Evolutionary conservation across 1,140 invertebrate species (phyloP).

Genomic region (Lasioglossum baleicum): DNA sequence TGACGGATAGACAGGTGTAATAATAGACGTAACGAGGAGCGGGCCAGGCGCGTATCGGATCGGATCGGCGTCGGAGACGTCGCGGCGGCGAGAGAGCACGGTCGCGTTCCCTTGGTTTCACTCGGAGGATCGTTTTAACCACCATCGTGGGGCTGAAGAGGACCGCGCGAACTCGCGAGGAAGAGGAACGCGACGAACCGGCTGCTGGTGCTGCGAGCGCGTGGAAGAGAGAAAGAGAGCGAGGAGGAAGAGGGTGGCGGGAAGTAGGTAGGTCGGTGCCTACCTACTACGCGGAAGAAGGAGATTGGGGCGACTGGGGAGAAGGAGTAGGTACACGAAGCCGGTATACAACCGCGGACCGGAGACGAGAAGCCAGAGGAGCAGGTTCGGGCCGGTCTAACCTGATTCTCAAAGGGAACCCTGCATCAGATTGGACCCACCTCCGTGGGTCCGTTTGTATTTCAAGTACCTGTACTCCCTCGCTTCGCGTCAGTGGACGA

Average conservation of each 20-base stretch:
- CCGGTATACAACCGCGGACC: slow-evolving; percentile 71
- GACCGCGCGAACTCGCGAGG: too few relatives aligned
- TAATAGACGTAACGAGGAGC: slow-evolving; percentile 73
- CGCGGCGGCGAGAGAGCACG: too few relatives aligned
- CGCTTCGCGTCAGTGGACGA: slow-evolving; percentile 67
- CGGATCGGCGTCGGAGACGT: too few relatives aligned
- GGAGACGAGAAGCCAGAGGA: slow-evolving; percentile 74
- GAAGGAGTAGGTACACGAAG: slow-evolving; percentile 72
- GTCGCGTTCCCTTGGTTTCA: too few relatives aligned
- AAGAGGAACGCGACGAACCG: too few relatives aligned
- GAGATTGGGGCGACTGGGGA: slow-evolving; percentile 68
- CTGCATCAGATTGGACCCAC: slow-evolving; percentile 77
- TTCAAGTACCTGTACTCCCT: slow-evolving; percentile 78
- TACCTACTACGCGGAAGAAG: slow-evolving; percentile 75
- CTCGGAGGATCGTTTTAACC: too few relatives aligned
- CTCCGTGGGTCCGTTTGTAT: slow-evolving; percentile 76
- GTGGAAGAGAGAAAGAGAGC: neutral
- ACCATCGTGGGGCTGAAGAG: too few relatives aligned
- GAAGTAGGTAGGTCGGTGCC: slow-evolving; percentile 69
- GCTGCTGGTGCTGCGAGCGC: too few relatives aligned
- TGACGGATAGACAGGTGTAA: slow-evolving; percentile 74
- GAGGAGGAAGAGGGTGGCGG: slow-evolving; percentile 64
- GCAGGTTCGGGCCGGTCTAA: slow-evolving; percentile 81
- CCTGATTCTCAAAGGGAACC: slow-evolving; percentile 79
- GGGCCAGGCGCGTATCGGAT: too few relatives aligned